Base-by-base conservation (phyloP, 2,888 invertebrate species). In the Notodonta ziczac region DNA sequence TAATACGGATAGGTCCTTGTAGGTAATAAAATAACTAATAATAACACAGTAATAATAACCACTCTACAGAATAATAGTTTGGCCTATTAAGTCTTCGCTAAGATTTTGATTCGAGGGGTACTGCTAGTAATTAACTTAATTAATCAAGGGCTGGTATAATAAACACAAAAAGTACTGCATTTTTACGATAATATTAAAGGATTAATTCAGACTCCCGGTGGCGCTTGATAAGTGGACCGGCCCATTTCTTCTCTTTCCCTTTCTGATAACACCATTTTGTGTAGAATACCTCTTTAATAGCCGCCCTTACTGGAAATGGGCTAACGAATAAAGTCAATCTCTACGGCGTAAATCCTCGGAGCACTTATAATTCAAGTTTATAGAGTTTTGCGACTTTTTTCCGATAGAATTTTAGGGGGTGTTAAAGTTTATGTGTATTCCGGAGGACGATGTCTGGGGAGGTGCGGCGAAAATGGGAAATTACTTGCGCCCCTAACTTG, bases 271-370 rank as follows among this genome's bases (percentile, higher is more conserved):
- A 78, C 81, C 81, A 82, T 86, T 75, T 85, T 84, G 81, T 80
- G 85, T 83, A 85, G 81, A 86, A 87, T 86, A 86, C 84, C 83
- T 82, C 81, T 86, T 85, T 90, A 89, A 89, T 87, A 80, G 85
- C 83, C 66, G 79, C 80, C 81, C 84, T 86, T 83, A 86, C 85
- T 82, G 80, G 74, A 80, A 83, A 89, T 84, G 83, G 86, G 83
- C 86, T 88, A 86, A 86, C 85, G 88, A 88, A 89, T 86, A 85
- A 89, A 90, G 89, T 90, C 89, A 87, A 89, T 90, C 85, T 87
- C 82, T 80, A 76, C 76, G 78, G 81, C 86, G 86, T 91, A 89
- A 90, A 91, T 90, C 89, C 89, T 84, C 76, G 74, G 74, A 84
- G 81, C 81, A 83, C 83, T 86, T 84, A 86, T 91, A 90, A 89